phyloP scores from a whole-genome alignment of 2,888 invertebrate species.

The Diabrotica balteata region DNA sequence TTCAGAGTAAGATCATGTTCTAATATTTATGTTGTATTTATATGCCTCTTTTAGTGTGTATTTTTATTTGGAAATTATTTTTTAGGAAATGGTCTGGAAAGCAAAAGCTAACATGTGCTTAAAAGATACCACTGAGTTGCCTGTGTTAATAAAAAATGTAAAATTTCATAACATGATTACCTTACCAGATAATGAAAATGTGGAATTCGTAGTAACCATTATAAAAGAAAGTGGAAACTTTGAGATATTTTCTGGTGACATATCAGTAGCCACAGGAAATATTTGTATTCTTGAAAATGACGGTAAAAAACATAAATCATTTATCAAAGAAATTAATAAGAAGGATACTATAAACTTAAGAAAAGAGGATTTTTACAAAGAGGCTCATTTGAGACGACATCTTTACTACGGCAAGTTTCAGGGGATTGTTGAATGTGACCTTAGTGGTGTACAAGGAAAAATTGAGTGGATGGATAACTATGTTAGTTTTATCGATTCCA shows the following conservation, averaged over 20 bases:
- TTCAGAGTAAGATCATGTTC: too few species aligned
- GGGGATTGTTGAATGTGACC: constrained; percentile 61
- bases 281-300: constrained; percentile 66
- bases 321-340: constrained; percentile 9
- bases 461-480: constrained; percentile 69
- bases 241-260: constrained; percentile 64
- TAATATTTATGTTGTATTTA: too few species aligned
- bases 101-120: constrained; percentile 60
- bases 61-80: neutral
- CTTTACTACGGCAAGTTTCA: constrained; percentile 63
- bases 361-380: constrained; percentile 56
- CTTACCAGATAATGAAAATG: constrained; percentile 58
- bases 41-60: too few species aligned
- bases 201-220: constrained; percentile 44
- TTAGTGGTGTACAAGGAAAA: constrained; percentile 55
- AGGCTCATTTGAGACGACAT: constrained; percentile 64
- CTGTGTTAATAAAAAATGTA: constrained; percentile 66
- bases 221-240: constrained; percentile 45
- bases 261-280: constrained; percentile 71
- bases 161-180: constrained; percentile 66
- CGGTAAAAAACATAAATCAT: constrained; percentile 19
- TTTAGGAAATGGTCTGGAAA: constrained; percentile 62
- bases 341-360: constrained; percentile 21
- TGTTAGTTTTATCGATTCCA: constrained; percentile 74
- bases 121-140: constrained; percentile 55